Conservation (phyloP, 2,888 invertebrate genomes). For the Sarcophaga carnaria region DNA sequence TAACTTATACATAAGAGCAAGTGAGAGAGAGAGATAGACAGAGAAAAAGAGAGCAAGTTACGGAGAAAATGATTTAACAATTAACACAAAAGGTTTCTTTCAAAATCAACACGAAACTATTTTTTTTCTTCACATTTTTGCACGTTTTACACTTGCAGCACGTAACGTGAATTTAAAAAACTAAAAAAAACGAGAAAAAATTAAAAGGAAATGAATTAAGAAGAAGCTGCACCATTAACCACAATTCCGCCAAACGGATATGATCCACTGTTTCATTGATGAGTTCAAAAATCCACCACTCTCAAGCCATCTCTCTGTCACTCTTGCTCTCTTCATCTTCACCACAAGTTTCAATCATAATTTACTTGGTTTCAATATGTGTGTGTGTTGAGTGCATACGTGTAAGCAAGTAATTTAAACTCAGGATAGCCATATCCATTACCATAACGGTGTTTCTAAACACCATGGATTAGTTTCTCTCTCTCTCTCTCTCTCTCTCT, state of each 20-base stretch:
- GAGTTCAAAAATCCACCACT: no score
- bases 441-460: not conserved
- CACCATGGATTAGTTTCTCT: not conserved
- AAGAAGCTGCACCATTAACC: constrained; percentile 20
- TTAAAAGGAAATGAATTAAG: not conserved
- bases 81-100: constrained; percentile 55
- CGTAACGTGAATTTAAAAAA: not conserved
- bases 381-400: no score
- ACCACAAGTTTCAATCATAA: no score
- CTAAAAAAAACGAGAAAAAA: constrained; percentile 25
- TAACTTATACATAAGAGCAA: not conserved
- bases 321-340: no score
- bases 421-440: not conserved
- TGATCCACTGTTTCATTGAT: constrained; percentile 23
- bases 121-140: constrained; percentile 33
- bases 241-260: constrained; percentile 44
- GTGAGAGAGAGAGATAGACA: no score
- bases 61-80: constrained; percentile 36
- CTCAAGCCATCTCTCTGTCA: no score
- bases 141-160: not conserved
- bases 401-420: no score
- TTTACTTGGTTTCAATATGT: no score
- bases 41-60: not conserved
- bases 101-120: constrained; percentile 8
- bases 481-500: no score